A percentile compares a stretch with the other conserved stretches of the same genome.
Evolutionary conservation across 2,113 vertebrate genomes (phyloP).

Genomic region (Aleadryas rufinucha): DNA sequence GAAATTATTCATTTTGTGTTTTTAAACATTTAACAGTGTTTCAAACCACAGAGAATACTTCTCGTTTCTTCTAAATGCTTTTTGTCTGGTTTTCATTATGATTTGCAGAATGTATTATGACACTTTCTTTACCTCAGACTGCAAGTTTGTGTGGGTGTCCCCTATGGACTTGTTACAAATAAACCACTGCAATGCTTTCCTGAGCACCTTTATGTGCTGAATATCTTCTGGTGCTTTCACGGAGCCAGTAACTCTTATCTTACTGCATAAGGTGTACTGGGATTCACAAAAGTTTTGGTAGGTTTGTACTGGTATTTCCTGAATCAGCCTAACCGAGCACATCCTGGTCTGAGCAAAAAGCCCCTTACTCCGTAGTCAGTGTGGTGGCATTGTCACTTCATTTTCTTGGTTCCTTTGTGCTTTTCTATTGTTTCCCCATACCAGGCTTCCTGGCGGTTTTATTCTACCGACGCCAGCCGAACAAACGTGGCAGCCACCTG

Average conservation of each 20-base stretch:
- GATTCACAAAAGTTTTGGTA: neutral
- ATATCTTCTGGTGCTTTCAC: neutral
- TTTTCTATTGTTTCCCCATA: conserved; percentile 70
- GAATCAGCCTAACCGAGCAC: neutral
- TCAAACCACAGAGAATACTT: neutral
- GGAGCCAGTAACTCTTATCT: neutral
- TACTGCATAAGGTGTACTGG: neutral
- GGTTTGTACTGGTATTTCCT: neutral
- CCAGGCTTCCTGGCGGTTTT: conserved; percentile 84
- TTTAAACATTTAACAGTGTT: neutral
- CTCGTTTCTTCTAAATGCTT: neutral
- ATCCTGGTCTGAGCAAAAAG: neutral
- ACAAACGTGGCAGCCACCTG: conserved; percentile 79
- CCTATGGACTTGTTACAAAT: neutral
- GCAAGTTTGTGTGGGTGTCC: neutral
- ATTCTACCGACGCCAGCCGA: conserved; percentile 77
- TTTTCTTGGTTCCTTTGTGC: conserved; percentile 64
- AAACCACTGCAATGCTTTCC: neutral
- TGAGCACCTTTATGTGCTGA: neutral
- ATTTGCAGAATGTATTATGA: neutral
- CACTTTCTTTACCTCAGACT: neutral
- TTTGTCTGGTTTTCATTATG: neutral
- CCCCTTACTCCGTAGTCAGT: neutral
- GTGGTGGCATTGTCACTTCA: conserved; percentile 53
- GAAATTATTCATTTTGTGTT: neutral